Evolutionary conservation across 35 echinoderm and acorn worm species (phyloP), one percentile per base, ranked within the genome.

Genomic region (Heliocidaris erythrogramma): DNA sequence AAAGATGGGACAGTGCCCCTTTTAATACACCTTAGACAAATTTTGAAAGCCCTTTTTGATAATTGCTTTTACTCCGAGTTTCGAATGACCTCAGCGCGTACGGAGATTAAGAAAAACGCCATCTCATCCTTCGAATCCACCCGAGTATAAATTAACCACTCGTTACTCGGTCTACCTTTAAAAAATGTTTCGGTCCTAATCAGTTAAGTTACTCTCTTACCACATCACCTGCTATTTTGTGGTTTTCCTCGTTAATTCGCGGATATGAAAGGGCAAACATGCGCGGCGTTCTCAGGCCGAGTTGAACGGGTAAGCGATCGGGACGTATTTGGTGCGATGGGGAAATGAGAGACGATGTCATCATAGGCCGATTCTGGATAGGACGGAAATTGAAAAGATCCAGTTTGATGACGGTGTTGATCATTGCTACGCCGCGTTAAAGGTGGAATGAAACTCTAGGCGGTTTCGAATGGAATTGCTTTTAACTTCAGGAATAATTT

Each of bases 281-380:
- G 65, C 65, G 65, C 27, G 18, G 65, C 65, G 65, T 9, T n/a
- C 65, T 78, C 65, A 78, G 65, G 65, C 65, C 65, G 65, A n/a
- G 21, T 6, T 78, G 65, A 78, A 78, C 27, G 65, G 14, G 24
- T 78, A 78, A 78, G 65, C 27, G 65, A 78, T 78, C 18, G 18
- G 21, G 65, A 78, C 65, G 65, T 78, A 21, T 78, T 27, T 78
- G 65, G 65, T 27, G 65, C 5, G 65, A 78, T 21, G 65, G 65
- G 65, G 65, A 78, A 78, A 78, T 78, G 65, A n/a, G 65, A 78
- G 65, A 24, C 65, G 65, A 78, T 78, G 65, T 78, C 65, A 78
- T 78, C 65, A 78, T 27, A 24, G 65, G 65, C 65, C 65, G 65
- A 27, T 78, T 78, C 65, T 78, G 27, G 65, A 78, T 78, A 78